Evolutionary conservation across 2,797 vertebrate species (phyloP).

Genomic region (Hylomyscus alleni): DNA sequence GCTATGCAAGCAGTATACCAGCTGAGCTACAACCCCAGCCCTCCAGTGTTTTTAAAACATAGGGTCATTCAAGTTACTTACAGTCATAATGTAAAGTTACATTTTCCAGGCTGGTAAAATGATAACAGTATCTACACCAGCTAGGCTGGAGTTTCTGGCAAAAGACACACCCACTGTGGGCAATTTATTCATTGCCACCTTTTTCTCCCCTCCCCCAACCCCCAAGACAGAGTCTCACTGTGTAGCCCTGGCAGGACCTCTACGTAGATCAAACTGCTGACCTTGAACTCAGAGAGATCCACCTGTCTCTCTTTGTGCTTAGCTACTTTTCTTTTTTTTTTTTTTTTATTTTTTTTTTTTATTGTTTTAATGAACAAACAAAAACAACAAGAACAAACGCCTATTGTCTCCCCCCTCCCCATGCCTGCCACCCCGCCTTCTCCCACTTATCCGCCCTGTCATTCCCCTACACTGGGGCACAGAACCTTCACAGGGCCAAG

Average conservation of each 20-base stretch:
- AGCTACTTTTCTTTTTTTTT: neutral
- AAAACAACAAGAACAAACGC: no score
- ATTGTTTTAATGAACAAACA: no score
- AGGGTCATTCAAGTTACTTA: neutral
- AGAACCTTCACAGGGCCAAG: no score
- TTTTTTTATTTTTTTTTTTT: no score
- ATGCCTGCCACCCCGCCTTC: no score
- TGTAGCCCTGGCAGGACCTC: neutral
- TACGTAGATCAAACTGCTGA: neutral
- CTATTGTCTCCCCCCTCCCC: no score
- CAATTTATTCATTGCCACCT: neutral
- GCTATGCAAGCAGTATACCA: neutral
- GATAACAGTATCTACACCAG: neutral
- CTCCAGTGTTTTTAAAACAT: neutral
- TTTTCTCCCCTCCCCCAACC: rapidly evolving
- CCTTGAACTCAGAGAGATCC: neutral
- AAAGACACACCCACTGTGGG: neutral
- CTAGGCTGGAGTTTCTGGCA: neutral
- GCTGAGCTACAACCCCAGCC: no score
- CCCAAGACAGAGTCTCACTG: neutral
- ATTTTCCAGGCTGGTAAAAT: neutral
- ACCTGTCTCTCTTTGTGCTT: neutral
- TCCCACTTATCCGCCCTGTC: no score
- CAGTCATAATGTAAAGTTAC: no score
- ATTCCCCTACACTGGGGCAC: no score